Evolutionary conservation across 2,888 invertebrate genomes (phyloP).

Genomic region (Cephalotes varians): DNA sequence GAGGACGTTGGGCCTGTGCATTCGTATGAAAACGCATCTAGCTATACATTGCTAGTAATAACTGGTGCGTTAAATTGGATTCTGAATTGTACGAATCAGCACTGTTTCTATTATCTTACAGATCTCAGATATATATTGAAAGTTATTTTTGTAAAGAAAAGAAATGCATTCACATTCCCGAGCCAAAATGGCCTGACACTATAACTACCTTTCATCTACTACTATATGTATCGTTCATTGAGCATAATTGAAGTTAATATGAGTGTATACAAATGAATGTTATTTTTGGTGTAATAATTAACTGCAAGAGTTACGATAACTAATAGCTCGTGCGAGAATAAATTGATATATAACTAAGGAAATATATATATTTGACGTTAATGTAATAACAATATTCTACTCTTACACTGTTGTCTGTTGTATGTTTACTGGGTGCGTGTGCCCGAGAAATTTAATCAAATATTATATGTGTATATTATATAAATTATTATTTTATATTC

Average conservation of each 20-base stretch:
- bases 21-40: constrained; percentile 55
- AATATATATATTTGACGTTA: constrained; percentile 82
- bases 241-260: constrained; percentile 80
- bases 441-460: constrained; percentile 82
- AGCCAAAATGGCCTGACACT: constrained; percentile 81
- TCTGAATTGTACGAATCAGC: constrained; percentile 69
- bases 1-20: constrained; percentile 55
- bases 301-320: constrained; percentile 75
- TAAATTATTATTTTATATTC: constrained; percentile 85
- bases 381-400: constrained; percentile 84
- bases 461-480: constrained; percentile 82
- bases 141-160: constrained; percentile 81
- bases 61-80: constrained; percentile 61
- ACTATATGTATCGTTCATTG: constrained; percentile 79
- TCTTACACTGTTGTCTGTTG: constrained; percentile 85
- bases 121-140: constrained; percentile 79
- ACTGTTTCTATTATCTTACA: constrained; percentile 77
- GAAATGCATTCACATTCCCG: constrained; percentile 80
- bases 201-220: constrained; percentile 81
- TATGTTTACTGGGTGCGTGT: constrained; percentile 79
- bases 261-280: constrained; percentile 81
- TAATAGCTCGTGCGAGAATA: constrained; percentile 70
- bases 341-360: constrained; percentile 77
- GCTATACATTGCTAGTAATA: constrained; percentile 58
- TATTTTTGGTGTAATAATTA: constrained; percentile 81